These are phyloP conservation scores for Picathartes gymnocephalus DNA, from an alignment of 2,113 vertebrate genomes.

Conservation along the genomic window DNA sequence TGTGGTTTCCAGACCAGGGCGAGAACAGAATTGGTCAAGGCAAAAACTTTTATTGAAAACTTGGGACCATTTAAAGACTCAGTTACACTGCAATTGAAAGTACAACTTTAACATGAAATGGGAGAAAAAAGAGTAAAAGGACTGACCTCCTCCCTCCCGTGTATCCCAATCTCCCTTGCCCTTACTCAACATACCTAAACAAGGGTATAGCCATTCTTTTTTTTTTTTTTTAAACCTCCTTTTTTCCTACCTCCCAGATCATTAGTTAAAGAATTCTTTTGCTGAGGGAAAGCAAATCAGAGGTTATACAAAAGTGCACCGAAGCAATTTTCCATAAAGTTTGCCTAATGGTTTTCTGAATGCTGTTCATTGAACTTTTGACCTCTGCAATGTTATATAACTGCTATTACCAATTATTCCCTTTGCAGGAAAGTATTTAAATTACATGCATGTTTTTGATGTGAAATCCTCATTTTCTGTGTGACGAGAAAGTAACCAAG, in stretches of 20 bases:
- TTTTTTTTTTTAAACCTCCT: accelerated
- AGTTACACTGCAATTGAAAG: neutral
- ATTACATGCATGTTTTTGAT: neutral
- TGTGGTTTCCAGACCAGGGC: neutral
- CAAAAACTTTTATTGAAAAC: neutral
- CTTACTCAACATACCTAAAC: neutral
- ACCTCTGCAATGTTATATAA: neutral
- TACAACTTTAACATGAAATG: neutral
- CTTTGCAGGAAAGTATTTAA: neutral
- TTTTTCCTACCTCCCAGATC: neutral
- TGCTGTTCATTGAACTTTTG: neutral
- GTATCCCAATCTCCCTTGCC: neutral
- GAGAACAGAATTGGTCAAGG: neutral
- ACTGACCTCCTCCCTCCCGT: neutral
- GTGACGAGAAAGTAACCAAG: accelerated
- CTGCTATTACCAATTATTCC: neutral
- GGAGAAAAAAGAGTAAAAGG: neutral
- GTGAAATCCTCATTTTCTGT: neutral
- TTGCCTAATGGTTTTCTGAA: neutral
- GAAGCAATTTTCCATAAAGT: neutral
- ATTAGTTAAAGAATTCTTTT: neutral
- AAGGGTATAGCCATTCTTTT: neutral
- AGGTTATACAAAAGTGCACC: neutral
- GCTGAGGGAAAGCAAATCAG: neutral
- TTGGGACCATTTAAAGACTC: neutral